phyloP scores from a whole-genome alignment of 1,140 invertebrate species.

The Drosophila quadrilineata region DNA sequence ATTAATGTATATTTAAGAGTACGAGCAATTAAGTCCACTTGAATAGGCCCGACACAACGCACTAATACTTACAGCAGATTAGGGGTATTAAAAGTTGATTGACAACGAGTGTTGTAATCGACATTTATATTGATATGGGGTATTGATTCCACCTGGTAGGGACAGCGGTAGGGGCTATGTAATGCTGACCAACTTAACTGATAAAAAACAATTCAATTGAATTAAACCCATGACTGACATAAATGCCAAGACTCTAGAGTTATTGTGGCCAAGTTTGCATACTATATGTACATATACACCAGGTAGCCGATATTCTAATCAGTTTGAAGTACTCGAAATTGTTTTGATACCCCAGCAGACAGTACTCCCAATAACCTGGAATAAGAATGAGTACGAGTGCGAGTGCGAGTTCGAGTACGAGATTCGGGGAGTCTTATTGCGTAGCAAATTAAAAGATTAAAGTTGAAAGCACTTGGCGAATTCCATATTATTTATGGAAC shows the following conservation, averaged over 20 bases:
- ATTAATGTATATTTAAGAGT: slow-evolving; percentile 5
- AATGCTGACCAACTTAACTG: no score
- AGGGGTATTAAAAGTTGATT: slow-evolving; percentile 2
- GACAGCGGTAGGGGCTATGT: no score
- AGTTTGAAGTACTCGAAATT: slow-evolving; percentile 13
- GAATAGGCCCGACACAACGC: no score
- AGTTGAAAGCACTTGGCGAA: not conserved
- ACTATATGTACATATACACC: no score
- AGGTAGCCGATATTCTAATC: slow-evolving; percentile 37
- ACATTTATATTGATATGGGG: not conserved
- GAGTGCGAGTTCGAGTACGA: no score
- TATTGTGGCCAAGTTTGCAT: slow-evolving; percentile 8
- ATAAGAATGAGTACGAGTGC: no score
- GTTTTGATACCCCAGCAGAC: slow-evolving; percentile 24
- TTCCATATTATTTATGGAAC: not conserved
- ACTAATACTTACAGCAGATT: slow-evolving; percentile 30
- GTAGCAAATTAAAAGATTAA: slow-evolving; percentile 48
- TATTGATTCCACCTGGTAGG: not conserved
- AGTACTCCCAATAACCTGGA: no score
- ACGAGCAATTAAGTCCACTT: slow-evolving; percentile 16
- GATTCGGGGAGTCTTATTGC: not conserved
- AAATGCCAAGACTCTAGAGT: not conserved
- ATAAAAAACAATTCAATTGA: not conserved
- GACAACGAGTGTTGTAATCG: slow-evolving; percentile 24
- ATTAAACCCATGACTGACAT: not conserved